These are phyloP conservation scores for Panonychus citri DNA, from an alignment of 1,140 invertebrate species.

Conservation along the genomic window DNA sequence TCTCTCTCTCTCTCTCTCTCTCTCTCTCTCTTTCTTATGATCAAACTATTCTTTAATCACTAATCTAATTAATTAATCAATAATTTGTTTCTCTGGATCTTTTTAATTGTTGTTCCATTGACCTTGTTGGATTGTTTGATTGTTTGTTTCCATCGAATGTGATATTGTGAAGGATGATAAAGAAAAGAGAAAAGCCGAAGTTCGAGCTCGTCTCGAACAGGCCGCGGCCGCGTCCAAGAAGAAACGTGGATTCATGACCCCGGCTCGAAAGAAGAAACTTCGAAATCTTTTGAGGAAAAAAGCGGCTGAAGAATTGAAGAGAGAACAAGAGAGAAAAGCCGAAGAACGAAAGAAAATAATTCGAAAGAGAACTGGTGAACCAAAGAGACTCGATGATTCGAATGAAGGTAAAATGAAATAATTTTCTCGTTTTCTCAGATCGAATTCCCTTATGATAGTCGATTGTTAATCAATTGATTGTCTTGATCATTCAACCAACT, in stretches of 20 bases:
- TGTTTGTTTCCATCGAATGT: too few relatives aligned
- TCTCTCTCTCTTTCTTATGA: too few relatives aligned
- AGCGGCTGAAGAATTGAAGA: constrained; percentile 96
- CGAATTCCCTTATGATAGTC: too few relatives aligned
- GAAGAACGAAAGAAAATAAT: constrained; percentile 92
- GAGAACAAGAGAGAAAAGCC: constrained; percentile 94
- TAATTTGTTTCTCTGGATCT: too few relatives aligned
- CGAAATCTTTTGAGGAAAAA: constrained; percentile 86
- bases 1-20: too few relatives aligned
- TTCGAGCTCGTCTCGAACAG: constrained; percentile 81
- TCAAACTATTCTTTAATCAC: neutral
- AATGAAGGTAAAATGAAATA: constrained; percentile 42
- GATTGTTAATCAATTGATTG: too few relatives aligned
- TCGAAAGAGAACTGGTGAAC: constrained; percentile 72
- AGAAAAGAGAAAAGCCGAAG: constrained; percentile 34
- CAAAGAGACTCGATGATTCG: constrained; percentile 65
- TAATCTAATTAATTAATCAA: neutral
- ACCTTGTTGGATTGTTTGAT: too few relatives aligned
- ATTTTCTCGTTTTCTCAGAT: too few relatives aligned
- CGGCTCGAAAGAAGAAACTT: constrained; percentile 92
- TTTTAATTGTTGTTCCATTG: too few relatives aligned
- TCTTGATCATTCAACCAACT: too few relatives aligned
- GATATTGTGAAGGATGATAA: constrained; percentile 15
- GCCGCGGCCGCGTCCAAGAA: constrained; percentile 83
- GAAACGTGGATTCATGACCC: constrained; percentile 75